Conservation (phyloP, 1,140 invertebrate species). For the Linepithema humile region DNA sequence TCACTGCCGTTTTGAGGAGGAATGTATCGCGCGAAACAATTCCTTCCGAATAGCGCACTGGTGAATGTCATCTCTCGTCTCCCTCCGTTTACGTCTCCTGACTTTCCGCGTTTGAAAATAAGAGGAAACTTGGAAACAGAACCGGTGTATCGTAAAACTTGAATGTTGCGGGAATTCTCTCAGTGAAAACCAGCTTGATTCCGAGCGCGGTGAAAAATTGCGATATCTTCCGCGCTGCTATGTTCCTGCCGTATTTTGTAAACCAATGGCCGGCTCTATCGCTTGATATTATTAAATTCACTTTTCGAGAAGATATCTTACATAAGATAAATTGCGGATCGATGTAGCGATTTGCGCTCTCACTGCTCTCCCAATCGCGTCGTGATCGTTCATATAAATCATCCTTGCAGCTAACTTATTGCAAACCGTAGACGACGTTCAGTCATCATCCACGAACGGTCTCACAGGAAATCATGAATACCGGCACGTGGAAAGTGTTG, state of each 20-base stretch:
- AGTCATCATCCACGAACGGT: neutral
- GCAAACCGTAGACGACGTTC: constrained; percentile 14
- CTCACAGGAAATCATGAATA: constrained; percentile 47
- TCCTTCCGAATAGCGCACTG: neutral
- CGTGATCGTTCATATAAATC: constrained; percentile 23
- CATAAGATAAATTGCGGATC: neutral
- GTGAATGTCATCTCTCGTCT: neutral
- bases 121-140: neutral
- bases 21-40: constrained; percentile 19
- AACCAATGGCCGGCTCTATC: neutral
- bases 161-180: neutral
- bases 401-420: constrained; percentile 19
- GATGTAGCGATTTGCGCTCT: neutral
- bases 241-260: neutral
- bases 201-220: neutral
- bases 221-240: neutral
- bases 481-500: neutral
- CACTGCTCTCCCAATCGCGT: neutral
- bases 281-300: constrained; percentile 9
- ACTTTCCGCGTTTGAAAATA: neutral
- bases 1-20: neutral
- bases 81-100: neutral
- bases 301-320: neutral
- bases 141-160: neutral
- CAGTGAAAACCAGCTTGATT: constrained; percentile 1